Base-by-base conservation (phyloP, 2,797 vertebrate species). In the Leuciscus waleckii region DNA sequence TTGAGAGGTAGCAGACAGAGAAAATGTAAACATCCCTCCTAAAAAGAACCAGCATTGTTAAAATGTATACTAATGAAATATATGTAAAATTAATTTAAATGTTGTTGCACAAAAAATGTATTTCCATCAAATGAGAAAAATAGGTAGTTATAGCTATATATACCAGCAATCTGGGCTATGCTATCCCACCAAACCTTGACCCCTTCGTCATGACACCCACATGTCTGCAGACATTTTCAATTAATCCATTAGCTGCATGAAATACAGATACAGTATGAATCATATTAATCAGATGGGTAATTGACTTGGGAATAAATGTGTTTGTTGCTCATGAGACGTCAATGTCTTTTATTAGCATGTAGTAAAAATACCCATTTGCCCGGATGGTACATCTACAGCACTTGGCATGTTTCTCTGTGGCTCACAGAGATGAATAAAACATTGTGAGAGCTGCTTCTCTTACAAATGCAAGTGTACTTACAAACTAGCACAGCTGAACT, bases 381-480 rank as follows among this genome's bases (percentile, higher is more conserved):
- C 29, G 39, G 29, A 17, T 46, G 65, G 65, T n/a, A 61, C 70
- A 39, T 86, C 63, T 87, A 35, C 79, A 82, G 81, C 75, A 81
- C 83, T 85, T 79, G 74, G 41, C 78, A 81, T 86, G 85, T 79
- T 90, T 90, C 79, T 93, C 87, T 79, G 67, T 85, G 74, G 82
- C 85, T 91, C 76, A 80, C 35, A 26, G 32, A 73, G 65, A 87
- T 95, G 73, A 95, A 95, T 95, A 92, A 95, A 93, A 90, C 84
- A 95, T 90, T 80, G 77, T 77, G 82, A 92, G 91, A 75, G 87
- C 82, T 81, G 84, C 91, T 90, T 92, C 89, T 90, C 89, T 91
- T 84, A 85, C 73, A 78, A 39, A 76, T 56, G 86, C 87, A 75
- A 92, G 89, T 87, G 91, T 90, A 92, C 91, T 92, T 90, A 91